Base-by-base conservation (phyloP, 2,888 invertebrate species). In the Cacoxenus indagator region DNA sequence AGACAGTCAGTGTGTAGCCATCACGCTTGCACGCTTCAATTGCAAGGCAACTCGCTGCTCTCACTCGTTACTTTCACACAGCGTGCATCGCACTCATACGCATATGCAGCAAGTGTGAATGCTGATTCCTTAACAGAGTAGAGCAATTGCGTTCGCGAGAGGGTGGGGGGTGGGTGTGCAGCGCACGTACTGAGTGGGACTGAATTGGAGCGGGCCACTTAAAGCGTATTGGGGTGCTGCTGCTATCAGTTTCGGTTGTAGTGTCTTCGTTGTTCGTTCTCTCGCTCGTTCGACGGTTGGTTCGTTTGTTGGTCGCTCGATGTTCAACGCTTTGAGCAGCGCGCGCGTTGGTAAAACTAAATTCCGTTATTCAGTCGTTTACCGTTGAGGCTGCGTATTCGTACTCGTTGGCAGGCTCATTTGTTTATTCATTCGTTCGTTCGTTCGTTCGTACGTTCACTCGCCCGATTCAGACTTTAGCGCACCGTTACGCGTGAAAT, bases 341-440 rank as follows among this genome's bases (percentile, higher is more conserved):
- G 71, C 68, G 67, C 61, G 64, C 76, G 73, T 75, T 78, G 75
- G 73, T 73, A 74, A 79, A 78, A 76, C 75, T 73, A 78, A 51
- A 46, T 78, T 78, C 74, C 81, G 76, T 67, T 76, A 75, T 79
- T 82, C 78, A 82, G 74, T 74, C 65, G 77, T 80, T 68, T 70
- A 66, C 71, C 72, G 76, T 73, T 59, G 64, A 31, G 59, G 68
- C 65, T 62, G 48, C 59, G 67, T 70, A 70, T 70, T 75, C 74
- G 72, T 70, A 65, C 69, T 71, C 72, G 72, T 61, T 57, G 22
- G 59, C 48, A 37, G n/a, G 61, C 55, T 59, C 59, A 31, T 27
- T 19, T 22, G 8, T 3, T 14, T 27, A 2, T 45, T n/a, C n/a
- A 22, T 64, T 43, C 46, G 43, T 11, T 11, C 1, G 45, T 64